Evolutionary conservation across 2,797 vertebrate species (phyloP).

Genomic region (Nyctibius grandis): DNA sequence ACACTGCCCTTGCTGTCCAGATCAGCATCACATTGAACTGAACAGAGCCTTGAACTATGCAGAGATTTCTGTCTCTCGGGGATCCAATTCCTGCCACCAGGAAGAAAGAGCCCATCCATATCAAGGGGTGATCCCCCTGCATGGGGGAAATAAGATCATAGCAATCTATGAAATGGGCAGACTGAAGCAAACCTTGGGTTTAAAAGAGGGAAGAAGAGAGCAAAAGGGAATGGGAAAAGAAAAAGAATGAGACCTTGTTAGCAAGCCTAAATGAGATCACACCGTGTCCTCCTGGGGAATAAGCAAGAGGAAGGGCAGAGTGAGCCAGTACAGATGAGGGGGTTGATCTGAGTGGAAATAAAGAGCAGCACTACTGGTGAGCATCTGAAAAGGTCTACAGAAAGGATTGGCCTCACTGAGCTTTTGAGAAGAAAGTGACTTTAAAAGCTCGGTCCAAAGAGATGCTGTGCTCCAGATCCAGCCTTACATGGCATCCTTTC

Average conservation of each 20-base stretch:
- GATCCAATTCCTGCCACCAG: neutral
- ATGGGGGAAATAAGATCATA: neutral
- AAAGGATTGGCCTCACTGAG: neutral
- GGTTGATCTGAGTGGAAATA: neutral
- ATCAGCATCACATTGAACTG: neutral
- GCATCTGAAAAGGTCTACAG: neutral
- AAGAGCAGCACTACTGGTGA: neutral
- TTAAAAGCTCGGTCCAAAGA: neutral
- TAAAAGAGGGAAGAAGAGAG: neutral
- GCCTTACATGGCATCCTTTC: neutral
- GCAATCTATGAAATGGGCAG: neutral
- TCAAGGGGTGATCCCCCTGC: neutral
- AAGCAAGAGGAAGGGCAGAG: neutral
- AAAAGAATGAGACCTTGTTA: neutral
- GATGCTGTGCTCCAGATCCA: neutral
- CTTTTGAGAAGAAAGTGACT: neutral
- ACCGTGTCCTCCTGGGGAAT: neutral
- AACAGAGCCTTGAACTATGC: neutral
- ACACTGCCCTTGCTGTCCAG: neutral
- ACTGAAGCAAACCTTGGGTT: neutral
- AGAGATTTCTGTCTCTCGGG: neutral
- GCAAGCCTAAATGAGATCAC: neutral
- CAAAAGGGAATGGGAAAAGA: neutral
- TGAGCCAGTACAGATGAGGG: neutral
- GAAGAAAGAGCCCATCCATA: neutral